These are phyloP conservation scores for Eclectus roratus DNA, from an alignment of 2,113 vertebrate genomes.

Conservation along the genomic window DNA sequence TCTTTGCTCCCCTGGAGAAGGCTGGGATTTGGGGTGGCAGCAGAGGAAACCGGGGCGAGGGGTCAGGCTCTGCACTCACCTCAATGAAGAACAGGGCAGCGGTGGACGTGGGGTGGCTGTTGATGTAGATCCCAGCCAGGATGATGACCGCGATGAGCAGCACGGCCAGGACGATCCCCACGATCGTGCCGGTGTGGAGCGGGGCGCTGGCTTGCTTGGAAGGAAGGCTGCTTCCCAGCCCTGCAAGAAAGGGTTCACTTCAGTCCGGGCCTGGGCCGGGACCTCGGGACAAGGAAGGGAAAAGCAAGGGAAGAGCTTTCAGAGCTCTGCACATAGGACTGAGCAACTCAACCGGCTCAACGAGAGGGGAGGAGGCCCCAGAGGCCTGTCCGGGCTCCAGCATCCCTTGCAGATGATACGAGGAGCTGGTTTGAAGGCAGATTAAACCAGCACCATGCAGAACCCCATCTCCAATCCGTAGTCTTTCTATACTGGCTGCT, in stretches of 20 bases:
- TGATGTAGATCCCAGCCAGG: constrained; percentile 88
- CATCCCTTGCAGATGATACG: neutral
- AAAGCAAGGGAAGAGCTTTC: neutral
- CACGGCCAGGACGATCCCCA: constrained; percentile 84
- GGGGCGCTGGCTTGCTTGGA: constrained; percentile 58
- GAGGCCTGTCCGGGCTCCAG: neutral
- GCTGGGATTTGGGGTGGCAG: neutral
- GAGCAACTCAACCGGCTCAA: neutral
- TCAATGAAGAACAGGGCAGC: constrained; percentile 92
- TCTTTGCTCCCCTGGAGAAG: neutral
- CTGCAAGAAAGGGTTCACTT: constrained; percentile 4
- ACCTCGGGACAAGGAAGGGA: neutral
- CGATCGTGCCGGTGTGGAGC: constrained; percentile 83
- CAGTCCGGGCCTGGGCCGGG: neutral
- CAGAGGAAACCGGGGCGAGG: neutral
- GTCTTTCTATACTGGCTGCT: neutral
- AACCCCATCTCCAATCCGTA: neutral
- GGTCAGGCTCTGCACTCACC: constrained; percentile 66
- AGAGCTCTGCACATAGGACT: rapidly evolving
- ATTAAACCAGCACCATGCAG: neutral
- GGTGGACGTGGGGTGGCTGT: constrained; percentile 82
- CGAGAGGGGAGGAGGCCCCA: neutral
- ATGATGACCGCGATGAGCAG: constrained; percentile 82
- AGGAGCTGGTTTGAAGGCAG: neutral
- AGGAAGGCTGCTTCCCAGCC: constrained; percentile 38